A percentile compares a stretch with the other conserved stretches of the same genome.
These are phyloP conservation scores for Colius striatus DNA, from an alignment of 2,113 vertebrate species.

Conservation along the genomic window DNA sequence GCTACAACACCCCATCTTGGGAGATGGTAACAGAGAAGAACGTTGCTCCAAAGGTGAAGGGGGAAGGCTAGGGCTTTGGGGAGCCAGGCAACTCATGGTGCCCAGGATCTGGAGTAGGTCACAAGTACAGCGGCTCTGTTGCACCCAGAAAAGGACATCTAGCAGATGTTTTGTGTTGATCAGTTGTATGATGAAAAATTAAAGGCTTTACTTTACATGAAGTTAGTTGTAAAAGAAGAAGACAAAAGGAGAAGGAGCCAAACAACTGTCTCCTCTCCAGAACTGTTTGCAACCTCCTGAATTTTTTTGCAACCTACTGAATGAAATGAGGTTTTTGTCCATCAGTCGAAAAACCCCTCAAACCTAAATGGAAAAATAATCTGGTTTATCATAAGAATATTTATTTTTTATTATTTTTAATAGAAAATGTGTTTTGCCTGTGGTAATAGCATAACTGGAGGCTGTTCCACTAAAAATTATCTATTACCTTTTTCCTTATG, in stretches of 20 bases:
- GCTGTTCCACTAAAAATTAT: neutral
- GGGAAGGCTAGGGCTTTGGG: neutral
- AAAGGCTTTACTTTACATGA: neutral
- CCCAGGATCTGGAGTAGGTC: neutral
- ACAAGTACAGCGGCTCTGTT: neutral
- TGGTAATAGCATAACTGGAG: neutral
- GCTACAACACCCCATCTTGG: rapidly evolving
- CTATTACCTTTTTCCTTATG: neutral
- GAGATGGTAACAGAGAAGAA: neutral
- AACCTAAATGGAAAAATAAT: neutral
- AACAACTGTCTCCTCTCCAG: neutral
- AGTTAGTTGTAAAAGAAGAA: neutral
- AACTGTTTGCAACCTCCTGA: too few species aligned
- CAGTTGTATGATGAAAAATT: neutral
- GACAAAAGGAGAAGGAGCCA: neutral
- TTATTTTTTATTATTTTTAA: neutral
- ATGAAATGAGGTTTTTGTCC: neutral
- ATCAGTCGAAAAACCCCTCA: neutral
- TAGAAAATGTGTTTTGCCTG: neutral
- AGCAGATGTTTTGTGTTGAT: neutral
- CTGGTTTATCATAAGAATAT: neutral
- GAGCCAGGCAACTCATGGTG: neutral
- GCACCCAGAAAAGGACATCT: neutral
- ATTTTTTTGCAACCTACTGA: neutral
- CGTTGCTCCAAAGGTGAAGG: neutral